Percentiles rank a stretch among this genome's conserved stretches.
Conservation (phyloP, 2,888 invertebrate genomes). For the Pocota personata region DNA sequence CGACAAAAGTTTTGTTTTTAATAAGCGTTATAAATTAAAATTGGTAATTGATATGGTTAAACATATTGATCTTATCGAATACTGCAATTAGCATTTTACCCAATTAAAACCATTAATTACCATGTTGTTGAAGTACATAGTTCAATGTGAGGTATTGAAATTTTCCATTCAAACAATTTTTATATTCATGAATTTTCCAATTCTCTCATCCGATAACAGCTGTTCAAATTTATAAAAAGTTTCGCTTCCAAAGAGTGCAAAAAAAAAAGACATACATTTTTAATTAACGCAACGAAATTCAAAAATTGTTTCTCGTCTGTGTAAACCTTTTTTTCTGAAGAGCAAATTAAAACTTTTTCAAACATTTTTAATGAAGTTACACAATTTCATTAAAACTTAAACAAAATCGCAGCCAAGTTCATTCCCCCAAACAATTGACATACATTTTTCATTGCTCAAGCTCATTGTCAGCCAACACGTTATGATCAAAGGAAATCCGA, state of each 20-base stretch:
- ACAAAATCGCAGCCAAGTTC: not conserved
- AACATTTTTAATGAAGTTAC: constrained; percentile 3
- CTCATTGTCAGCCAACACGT: not conserved
- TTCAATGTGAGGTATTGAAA: not conserved
- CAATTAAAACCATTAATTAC: not conserved
- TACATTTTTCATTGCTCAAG: constrained; percentile 1
- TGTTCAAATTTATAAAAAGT: not conserved
- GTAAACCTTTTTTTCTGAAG: not conserved
- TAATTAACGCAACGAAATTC: not conserved
- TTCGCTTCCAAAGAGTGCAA: not conserved
- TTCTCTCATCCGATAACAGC: not conserved
- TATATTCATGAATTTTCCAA: not conserved
- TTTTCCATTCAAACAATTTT: not conserved
- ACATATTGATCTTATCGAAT: too few relatives aligned
- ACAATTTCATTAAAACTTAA: constrained; percentile 8
- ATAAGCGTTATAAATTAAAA: too few relatives aligned
- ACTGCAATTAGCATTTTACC: not conserved
- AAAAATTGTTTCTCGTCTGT: not conserved
- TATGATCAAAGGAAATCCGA: constrained; percentile 1
- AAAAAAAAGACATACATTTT: constrained; percentile 1
- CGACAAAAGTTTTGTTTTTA: too few relatives aligned
- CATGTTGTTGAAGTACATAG: not conserved
- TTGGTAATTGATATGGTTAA: too few relatives aligned
- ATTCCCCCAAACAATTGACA: constrained; percentile 18
- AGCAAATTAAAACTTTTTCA: constrained; percentile 1